Percentiles rank a stretch among this genome's conserved stretches.
These are phyloP conservation scores for Pollenia amentaria DNA, from an alignment of 2,888 invertebrate species.

Conservation along the genomic window DNA sequence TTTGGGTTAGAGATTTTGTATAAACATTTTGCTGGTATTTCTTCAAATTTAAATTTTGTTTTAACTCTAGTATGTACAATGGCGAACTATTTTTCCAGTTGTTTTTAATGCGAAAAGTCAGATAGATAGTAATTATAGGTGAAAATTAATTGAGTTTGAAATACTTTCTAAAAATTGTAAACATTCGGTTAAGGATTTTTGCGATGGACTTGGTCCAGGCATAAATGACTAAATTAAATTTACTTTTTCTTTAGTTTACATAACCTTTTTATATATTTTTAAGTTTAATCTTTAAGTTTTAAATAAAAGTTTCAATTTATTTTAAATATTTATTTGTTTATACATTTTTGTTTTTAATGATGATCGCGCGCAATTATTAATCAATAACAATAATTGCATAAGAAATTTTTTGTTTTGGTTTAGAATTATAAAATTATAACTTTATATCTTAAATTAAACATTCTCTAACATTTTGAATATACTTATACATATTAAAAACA, in stretches of 20 bases:
- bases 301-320: slow-evolving; percentile 62
- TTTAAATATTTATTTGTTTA: slow-evolving; percentile 72
- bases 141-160: no score
- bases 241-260: neutral
- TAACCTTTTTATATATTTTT: slow-evolving; percentile 46
- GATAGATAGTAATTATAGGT: no score
- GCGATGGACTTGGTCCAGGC: neutral
- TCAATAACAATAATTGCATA: slow-evolving; percentile 12
- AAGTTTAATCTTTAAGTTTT: slow-evolving; percentile 43
- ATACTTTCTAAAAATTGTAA: no score
- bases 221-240: neutral
- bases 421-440: slow-evolving; percentile 41
- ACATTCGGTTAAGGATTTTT: no score
- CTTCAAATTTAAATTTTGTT: no score
- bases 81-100: no score
- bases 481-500: neutral
- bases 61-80: no score
- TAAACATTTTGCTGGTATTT: neutral
- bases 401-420: slow-evolving; percentile 22
- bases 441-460: slow-evolving; percentile 40
- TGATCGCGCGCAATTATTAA: slow-evolving; percentile 2
- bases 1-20: neutral
- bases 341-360: slow-evolving; percentile 55
- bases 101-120: no score
- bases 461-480: slow-evolving; percentile 19